Percentiles rank a stretch among this genome's conserved stretches.
These are phyloP conservation scores for Malthinus seriepunctatus DNA, from an alignment of 2,888 invertebrate genomes.

Conservation along the genomic window DNA sequence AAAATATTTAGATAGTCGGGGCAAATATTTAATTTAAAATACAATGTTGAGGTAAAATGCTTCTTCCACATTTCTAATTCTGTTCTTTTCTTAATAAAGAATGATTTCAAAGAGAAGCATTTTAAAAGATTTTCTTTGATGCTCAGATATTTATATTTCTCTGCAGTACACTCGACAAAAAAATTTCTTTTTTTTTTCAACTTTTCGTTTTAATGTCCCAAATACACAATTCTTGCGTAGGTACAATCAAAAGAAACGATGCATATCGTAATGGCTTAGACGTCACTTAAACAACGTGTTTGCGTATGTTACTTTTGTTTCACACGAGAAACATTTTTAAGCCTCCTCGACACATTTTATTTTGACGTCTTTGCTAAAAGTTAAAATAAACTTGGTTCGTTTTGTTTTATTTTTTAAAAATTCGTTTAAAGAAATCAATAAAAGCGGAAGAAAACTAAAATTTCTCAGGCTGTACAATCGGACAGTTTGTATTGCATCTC, in stretches of 20 bases:
- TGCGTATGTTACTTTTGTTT: too few species aligned
- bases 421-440: slow-evolving; percentile 29
- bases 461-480: slow-evolving; percentile 40
- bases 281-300: not conserved
- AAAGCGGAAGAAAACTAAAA: slow-evolving; percentile 42
- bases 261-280: too few species aligned
- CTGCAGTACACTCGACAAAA: slow-evolving; percentile 24
- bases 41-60: slow-evolving; percentile 28
- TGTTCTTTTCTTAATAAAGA: slow-evolving; percentile 37
- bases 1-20: not conserved
- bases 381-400: too few species aligned
- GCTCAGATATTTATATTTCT: slow-evolving; percentile 38
- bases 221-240: not conserved
- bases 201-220: slow-evolving; percentile 8
- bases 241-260: not conserved
- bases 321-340: not conserved
- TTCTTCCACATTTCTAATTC: slow-evolving; percentile 36
- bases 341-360: not conserved
- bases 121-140: slow-evolving; percentile 38
- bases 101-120: slow-evolving; percentile 37
- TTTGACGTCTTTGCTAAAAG: not conserved
- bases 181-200: not conserved
- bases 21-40: slow-evolving; percentile 22
- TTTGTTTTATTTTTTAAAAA: slow-evolving; percentile 15
- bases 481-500: slow-evolving; percentile 29